Base-by-base conservation (phyloP, 1,140 invertebrate species). In the Cotesia glomerata region DNA sequence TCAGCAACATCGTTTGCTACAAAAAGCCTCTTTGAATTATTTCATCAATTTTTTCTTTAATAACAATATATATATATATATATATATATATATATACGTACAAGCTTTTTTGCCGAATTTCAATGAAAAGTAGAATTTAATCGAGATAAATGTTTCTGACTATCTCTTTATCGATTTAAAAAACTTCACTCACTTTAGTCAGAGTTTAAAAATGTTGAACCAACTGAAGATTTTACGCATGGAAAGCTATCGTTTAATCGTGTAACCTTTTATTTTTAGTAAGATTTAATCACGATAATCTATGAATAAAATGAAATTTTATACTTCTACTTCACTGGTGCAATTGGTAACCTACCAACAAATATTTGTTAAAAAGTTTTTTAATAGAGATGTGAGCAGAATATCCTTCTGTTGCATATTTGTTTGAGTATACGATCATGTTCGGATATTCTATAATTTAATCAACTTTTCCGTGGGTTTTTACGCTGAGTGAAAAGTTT, bases 371-470 rank as follows among this genome's bases (percentile, higher is more conserved):
- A 13, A 14, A 26, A 54, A 67, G 65, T 67, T 65, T 65, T 26
- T 18, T 26, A n/a, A 8, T 11, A 18, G 11, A 11, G 34, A 18
- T 49, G 18, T 18, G 8, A 14, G 14, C n/a, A 65, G 39, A 65
- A 51, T 65, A 65, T 65, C 11, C 39, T 65, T 39, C 11, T 51
- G n/a, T 51, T 49, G 16, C 63, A 4, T n/a, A 5, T 39, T 26
- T 11, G 35, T 65, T 14, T 14, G 35, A 35, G 34, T 63, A 45
- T 13, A 39, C 9, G 16, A 66, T 54, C 34, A 51, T 49, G 69
- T 18, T 32, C 36, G 18, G 32, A 2, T 32, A 64, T 71, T 69
- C 63, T 63, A 74, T 74, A 74, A 71, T 66, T 70, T 62, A 67
- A 71, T 71, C 62, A 54, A 67, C 51, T 1, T 36, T 56, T 11